Percentiles rank a stretch among this genome's conserved stretches.
phyloP scores from a whole-genome alignment of 1,140 invertebrate genomes.

The Cotesia glomerata region DNA sequence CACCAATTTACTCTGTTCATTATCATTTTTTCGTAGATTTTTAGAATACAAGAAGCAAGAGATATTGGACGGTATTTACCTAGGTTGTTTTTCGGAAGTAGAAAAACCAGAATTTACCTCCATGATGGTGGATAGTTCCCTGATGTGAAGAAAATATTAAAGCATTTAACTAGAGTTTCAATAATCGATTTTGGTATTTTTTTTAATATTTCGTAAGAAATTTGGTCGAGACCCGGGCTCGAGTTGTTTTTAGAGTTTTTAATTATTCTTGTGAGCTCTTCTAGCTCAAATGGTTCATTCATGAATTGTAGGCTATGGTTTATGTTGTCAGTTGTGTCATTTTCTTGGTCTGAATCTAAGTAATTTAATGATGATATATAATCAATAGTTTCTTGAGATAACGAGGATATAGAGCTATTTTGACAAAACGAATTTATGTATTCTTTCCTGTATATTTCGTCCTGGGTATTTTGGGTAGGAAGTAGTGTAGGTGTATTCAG shows the following conservation, averaged over 20 bases:
- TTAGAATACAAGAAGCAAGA: conserved; percentile 22
- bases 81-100: conserved; percentile 28
- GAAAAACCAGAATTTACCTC: conserved; percentile 7
- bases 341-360: too few species aligned
- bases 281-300: too few species aligned
- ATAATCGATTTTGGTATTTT: not conserved
- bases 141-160: too few species aligned
- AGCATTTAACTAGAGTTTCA: not conserved
- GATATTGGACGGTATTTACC: conserved; percentile 33
- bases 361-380: too few species aligned
- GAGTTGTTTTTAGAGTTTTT: too few species aligned
- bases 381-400: too few species aligned
- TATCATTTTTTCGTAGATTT: conserved; percentile 35
- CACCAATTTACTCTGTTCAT: conserved; percentile 30
- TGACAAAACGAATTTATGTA: not conserved
- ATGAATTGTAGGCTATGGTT: too few species aligned
- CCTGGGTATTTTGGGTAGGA: not conserved
- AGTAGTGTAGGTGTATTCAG: not conserved
- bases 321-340: too few species aligned
- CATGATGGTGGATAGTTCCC: conserved; percentile 3
- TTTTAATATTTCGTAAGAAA: not conserved
- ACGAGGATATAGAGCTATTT: too few species aligned
- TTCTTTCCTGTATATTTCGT: not conserved
- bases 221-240: too few species aligned
- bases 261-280: too few species aligned